phyloP scores from a whole-genome alignment of 1,140 invertebrate species.

The Caenorhabditis tropicalis region DNA sequence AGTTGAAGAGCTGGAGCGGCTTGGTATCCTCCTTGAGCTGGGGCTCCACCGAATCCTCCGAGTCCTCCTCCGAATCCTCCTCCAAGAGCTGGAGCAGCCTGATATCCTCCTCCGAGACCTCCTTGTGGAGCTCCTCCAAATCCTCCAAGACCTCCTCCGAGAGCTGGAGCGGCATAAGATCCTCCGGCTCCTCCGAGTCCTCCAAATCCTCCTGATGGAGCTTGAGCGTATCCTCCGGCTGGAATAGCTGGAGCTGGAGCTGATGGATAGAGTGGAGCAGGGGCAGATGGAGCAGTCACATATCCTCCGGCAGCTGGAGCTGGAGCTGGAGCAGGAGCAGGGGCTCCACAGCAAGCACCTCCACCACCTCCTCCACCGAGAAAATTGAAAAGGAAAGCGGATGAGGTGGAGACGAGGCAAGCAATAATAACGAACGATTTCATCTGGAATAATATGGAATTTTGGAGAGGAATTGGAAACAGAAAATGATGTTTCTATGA shows the following conservation, averaged over 20 bases:
- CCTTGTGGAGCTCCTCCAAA: constrained; percentile 19
- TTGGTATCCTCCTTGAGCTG: constrained; percentile 15
- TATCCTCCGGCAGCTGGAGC: constrained; percentile 31
- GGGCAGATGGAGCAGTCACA: constrained; percentile 15
- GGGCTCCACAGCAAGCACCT: background rate
- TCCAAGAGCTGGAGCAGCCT: constrained; percentile 9
- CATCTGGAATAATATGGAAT: background rate
- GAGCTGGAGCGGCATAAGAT: constrained; percentile 17
- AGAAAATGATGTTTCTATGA: background rate
- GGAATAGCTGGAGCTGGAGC: constrained; percentile 26
- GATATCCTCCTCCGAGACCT: background rate
- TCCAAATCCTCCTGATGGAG: background rate
- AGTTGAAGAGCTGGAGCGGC: constrained; percentile 36
- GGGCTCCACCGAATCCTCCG: background rate
- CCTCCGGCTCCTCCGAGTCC: constrained; percentile 23
- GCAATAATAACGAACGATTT: background rate
- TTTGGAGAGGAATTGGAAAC: background rate
- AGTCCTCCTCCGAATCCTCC: background rate
- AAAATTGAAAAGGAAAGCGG: background rate
- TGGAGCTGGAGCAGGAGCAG: background rate
- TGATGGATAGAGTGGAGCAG: constrained; percentile 26
- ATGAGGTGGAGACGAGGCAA: background rate
- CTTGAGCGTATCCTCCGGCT: background rate
- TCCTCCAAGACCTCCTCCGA: constrained; percentile 17
- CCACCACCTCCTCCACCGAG: constrained; percentile 3